Conservation (phyloP, 2,797 vertebrate genomes). For the Phaenicophaeus curvirostris region DNA sequence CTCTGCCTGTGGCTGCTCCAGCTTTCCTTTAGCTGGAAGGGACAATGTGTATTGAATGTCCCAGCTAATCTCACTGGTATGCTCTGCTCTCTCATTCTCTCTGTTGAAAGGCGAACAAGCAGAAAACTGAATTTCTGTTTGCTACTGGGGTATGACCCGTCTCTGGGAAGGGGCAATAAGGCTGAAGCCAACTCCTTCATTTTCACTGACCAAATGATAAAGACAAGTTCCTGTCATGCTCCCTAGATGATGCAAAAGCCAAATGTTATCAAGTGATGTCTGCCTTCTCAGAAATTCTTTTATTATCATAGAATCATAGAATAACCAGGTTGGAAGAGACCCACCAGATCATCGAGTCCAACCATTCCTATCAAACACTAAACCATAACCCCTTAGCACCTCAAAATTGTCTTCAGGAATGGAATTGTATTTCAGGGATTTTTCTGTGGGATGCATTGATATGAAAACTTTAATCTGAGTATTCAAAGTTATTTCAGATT, state of each 20-base stretch:
- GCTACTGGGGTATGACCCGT: background rate
- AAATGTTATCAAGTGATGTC: background rate
- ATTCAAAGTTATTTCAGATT: background rate
- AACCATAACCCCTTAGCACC: no score
- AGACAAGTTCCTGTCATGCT: background rate
- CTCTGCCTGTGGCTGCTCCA: background rate
- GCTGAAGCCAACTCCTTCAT: background rate
- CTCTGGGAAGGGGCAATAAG: background rate
- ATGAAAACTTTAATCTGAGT: background rate
- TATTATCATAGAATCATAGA: no score
- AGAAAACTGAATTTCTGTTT: background rate
- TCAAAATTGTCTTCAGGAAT: no score
- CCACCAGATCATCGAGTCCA: no score
- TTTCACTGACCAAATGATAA: background rate
- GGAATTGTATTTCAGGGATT: background rate
- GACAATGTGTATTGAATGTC: background rate
- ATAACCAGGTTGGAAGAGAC: no score
- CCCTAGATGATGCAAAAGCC: background rate
- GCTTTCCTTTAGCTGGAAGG: background rate
- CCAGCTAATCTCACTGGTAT: background rate
- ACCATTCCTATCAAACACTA: no score
- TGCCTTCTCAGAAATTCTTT: background rate
- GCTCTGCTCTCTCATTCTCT: background rate
- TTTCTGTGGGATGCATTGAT: background rate
- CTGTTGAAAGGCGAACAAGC: background rate